Evolutionary conservation across 2,888 invertebrate species (phyloP).

Genomic region (Harpalus rubripes): DNA sequence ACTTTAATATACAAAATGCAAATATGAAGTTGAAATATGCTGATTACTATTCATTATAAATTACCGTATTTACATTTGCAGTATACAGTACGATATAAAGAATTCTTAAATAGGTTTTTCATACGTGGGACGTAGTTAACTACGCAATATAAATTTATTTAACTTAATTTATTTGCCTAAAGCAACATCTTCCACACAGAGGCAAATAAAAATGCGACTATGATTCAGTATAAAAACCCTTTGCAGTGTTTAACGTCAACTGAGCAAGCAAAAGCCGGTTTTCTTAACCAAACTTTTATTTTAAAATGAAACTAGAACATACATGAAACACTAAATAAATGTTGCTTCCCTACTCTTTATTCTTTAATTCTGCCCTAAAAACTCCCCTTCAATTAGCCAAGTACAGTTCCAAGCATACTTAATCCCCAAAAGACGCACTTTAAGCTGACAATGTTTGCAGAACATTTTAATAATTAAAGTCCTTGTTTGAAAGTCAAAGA

Average conservation of each 20-base stretch:
- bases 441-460: conserved; percentile 12
- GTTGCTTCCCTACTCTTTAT: not conserved
- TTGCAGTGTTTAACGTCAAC: not conserved
- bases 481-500: conserved; percentile 32
- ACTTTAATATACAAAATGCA: too few relatives aligned
- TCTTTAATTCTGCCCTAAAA: not conserved
- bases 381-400: conserved; percentile 21
- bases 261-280: not conserved
- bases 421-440: conserved; percentile 5
- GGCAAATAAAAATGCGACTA: not conserved
- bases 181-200: too few relatives aligned
- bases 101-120: too few relatives aligned
- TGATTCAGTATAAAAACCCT: not conserved
- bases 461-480: conserved; percentile 38
- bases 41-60: too few relatives aligned
- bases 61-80: too few relatives aligned
- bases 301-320: not conserved
- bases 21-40: too few relatives aligned
- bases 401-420: not conserved
- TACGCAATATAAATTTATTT: not conserved
- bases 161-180: not conserved
- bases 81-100: too few relatives aligned
- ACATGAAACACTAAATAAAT: conserved; percentile 8
- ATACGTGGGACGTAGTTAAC: too few relatives aligned
- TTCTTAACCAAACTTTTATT: conserved; percentile 3